Base-by-base conservation (phyloP, 2,888 invertebrate species). In the Temnothorax unifasciatus region DNA sequence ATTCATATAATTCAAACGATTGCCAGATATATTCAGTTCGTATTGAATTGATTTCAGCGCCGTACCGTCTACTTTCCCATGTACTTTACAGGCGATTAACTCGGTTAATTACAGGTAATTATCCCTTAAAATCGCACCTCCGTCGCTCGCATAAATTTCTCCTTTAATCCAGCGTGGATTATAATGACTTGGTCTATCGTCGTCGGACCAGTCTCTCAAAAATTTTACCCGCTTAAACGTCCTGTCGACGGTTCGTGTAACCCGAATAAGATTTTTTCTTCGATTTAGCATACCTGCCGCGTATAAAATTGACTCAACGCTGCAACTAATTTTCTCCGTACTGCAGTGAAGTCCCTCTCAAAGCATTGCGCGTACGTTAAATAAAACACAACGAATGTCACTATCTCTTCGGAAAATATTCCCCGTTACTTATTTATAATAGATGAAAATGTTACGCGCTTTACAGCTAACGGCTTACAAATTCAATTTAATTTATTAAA, bases 81-180 rank as follows among this genome's bases (percentile, higher is more conserved):
- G 44, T 63, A 68, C 63, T 82, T 82, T 54, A 74, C 82, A 74
- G 82, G 15, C 74, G 82, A 85, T 83, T 87, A 87, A 83, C 76
- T 69, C 34, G 66, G 83, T 77, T 83, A 87, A 86, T 87, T 86
- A 81, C 76, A 64, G 79, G 47, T 86, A 86, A 87, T 87, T 84
- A 84, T 82, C 71, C 59, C 68, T 68, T 84, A 84, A 86, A 84
- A 82, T 75, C 69, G 34, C 57, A 54, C 63, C 73, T 66, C 52
- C 38, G 63, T 41, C 54, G 50, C 54, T 83, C 54, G 41, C 29
- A 73, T 61, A 64, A 69, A 82, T 77, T 57, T 59, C 50, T 79
- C 69, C 59, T 38, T 82, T 83, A 85, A 85, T 81, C 81, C 79
- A 34, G 50, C 66, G 64, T 54, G 34, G 38, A 81, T 73, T 83